Conservation (phyloP, 2,888 invertebrate genomes). For the Colletes collaris region DNA sequence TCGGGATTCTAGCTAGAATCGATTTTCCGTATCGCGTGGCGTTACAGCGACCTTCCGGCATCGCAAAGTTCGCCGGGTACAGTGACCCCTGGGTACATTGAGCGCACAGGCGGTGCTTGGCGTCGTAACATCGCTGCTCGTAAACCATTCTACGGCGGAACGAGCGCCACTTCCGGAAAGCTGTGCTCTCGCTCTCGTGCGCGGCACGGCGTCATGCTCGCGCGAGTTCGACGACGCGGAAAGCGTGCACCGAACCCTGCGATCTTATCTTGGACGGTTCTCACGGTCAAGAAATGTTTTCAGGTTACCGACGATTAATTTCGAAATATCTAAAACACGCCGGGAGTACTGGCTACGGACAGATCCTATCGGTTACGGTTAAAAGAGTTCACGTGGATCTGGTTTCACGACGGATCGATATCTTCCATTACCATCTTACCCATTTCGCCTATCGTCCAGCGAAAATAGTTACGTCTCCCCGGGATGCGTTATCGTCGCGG, state of each 20-base stretch:
- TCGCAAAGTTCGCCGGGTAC: conserved; percentile 67
- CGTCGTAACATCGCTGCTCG: conserved; percentile 65
- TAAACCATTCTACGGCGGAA: conserved; percentile 67
- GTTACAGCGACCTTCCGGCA: conserved; percentile 61
- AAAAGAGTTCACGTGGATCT: neutral
- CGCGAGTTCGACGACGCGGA: conserved; percentile 46
- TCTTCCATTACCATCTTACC: neutral
- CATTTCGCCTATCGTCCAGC: too few species aligned
- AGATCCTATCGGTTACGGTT: neutral
- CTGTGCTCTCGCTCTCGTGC: conserved; percentile 33
- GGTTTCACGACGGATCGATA: neutral
- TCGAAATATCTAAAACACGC: neutral
- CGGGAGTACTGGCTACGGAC: neutral
- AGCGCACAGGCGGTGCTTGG: conserved; percentile 52
- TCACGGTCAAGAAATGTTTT: conserved; percentile 28
- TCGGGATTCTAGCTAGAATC: conserved; percentile 48
- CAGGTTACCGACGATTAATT: conserved; percentile 25
- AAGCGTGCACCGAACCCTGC: conserved; percentile 25
- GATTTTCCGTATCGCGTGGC: conserved; percentile 61
- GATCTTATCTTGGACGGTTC: conserved; percentile 43
- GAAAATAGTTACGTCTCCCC: too few species aligned
- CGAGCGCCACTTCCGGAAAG: conserved; percentile 69
- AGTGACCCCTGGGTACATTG: conserved; percentile 65
- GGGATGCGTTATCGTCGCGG: too few species aligned
- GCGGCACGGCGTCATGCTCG: conserved; percentile 41